A percentile compares a stretch with the other conserved stretches of the same genome.
These are phyloP conservation scores for Cottoperca gobio DNA, from an alignment of 2,797 vertebrate genomes.

Conservation along the genomic window DNA sequence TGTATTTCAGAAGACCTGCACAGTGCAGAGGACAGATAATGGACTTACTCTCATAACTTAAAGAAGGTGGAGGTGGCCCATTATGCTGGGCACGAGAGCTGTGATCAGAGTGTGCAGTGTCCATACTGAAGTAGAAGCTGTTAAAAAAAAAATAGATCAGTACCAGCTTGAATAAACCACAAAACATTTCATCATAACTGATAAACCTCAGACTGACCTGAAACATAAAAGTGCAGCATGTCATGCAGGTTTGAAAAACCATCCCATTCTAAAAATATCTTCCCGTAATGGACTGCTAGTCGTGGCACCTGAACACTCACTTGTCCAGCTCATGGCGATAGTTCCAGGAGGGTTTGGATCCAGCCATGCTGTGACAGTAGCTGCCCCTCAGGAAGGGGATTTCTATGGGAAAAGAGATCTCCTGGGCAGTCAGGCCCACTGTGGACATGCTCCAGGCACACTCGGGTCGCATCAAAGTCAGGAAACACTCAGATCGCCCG, in stretches of 20 bases:
- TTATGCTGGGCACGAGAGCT: conserved; percentile 81
- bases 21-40: neutral
- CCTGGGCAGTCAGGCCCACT: conserved; percentile 93
- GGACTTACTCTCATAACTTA: conserved; percentile 81
- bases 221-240: conserved; percentile 18
- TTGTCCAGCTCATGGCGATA: conserved; percentile 85
- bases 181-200: neutral
- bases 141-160: conserved; percentile 20
- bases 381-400: conserved; percentile 88
- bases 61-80: conserved; percentile 69
- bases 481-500: conserved; percentile 82
- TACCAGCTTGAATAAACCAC: neutral
- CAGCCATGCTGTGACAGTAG: conserved; percentile 89
- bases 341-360: conserved; percentile 89
- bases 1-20: conserved; percentile 4
- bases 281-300: conserved; percentile 1
- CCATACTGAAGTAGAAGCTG: conserved; percentile 90
- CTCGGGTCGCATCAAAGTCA: conserved; percentile 83
- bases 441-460: conserved; percentile 91
- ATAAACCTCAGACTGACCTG: conserved; percentile 1
- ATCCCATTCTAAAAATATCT: neutral
- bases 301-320: conserved; percentile 83
- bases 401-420: conserved; percentile 91
- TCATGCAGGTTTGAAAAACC: conserved; percentile 31
- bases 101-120: conserved; percentile 85